phyloP scores from a whole-genome alignment of 2,113 vertebrate genomes.

The Paramormyrops kingsleyae region DNA sequence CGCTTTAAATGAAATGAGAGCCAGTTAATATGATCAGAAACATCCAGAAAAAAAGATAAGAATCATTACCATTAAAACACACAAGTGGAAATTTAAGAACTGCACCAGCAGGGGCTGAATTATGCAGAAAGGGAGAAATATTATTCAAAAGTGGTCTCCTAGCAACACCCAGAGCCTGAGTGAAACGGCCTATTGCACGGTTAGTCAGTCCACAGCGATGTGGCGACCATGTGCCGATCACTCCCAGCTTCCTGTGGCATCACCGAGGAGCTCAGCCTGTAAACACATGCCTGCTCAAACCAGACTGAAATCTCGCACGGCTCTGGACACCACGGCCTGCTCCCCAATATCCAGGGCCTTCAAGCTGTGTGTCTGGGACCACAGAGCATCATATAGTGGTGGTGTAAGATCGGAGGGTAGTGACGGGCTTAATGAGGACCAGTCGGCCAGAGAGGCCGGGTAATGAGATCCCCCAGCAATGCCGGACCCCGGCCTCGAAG shows the following conservation, averaged over 20 bases:
- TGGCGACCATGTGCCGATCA: not conserved
- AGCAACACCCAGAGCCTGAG: slow-evolving; percentile 49
- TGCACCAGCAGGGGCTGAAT: not conserved
- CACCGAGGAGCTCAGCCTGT: not conserved
- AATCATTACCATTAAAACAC: not conserved
- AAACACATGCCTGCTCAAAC: not conserved
- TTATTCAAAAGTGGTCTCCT: slow-evolving; percentile 42
- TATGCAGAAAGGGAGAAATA: slow-evolving; percentile 18
- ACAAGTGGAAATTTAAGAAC: not conserved
- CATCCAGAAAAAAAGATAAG: not conserved
- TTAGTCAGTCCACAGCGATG: not conserved
- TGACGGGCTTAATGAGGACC: not conserved
- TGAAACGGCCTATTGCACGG: slow-evolving; percentile 12
- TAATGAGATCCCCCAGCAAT: not conserved
- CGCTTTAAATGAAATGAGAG: not conserved
- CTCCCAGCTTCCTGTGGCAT: not conserved
- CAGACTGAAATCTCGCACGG: not conserved
- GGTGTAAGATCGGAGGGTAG: not conserved
- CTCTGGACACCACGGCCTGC: not conserved
- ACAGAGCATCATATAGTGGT: not conserved
- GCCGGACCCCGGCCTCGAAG: not conserved
- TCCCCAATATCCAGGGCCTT: not conserved
- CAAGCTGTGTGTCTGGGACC: not conserved
- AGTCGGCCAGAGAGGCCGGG: not conserved
- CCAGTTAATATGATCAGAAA: not conserved